Evolutionary conservation across 1,140 invertebrate species (phyloP).

Genomic region (Microplitis mediator): DNA sequence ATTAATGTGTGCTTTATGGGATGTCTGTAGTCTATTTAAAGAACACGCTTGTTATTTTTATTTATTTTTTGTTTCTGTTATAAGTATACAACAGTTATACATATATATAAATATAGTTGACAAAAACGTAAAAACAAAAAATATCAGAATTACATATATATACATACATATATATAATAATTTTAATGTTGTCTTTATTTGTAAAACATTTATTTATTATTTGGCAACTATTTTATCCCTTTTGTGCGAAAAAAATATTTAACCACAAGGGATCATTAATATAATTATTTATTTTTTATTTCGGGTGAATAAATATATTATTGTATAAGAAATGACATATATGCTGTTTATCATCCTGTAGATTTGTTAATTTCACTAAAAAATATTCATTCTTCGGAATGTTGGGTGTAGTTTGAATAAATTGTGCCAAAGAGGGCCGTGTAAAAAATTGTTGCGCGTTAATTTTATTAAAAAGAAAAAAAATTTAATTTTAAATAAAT

Average conservation of each 20-base stretch:
- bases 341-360: background rate
- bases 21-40: background rate
- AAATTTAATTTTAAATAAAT: slow-evolving; percentile 4
- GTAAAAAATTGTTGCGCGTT: slow-evolving; percentile 30
- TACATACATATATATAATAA: too few species aligned
- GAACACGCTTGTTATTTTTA: background rate
- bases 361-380: slow-evolving; percentile 4
- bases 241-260: too few species aligned
- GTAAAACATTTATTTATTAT: too few species aligned
- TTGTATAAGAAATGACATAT: background rate
- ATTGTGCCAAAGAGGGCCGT: slow-evolving; percentile 1
- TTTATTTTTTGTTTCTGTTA: background rate
- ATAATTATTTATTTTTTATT: too few species aligned
- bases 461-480: slow-evolving; percentile 26
- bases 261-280: too few species aligned
- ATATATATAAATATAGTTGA: background rate
- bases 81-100: background rate
- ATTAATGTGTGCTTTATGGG: background rate
- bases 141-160: too few species aligned
- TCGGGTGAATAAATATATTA: background rate
- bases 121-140: too few species aligned
- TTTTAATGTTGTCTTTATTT: too few species aligned
- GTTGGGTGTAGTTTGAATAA: slow-evolving; percentile 21
- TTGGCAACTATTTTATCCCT: too few species aligned
- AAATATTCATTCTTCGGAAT: slow-evolving; percentile 21